Base-by-base conservation (phyloP, 2,113 vertebrate species). In the Lepidothrix coronata region DNA sequence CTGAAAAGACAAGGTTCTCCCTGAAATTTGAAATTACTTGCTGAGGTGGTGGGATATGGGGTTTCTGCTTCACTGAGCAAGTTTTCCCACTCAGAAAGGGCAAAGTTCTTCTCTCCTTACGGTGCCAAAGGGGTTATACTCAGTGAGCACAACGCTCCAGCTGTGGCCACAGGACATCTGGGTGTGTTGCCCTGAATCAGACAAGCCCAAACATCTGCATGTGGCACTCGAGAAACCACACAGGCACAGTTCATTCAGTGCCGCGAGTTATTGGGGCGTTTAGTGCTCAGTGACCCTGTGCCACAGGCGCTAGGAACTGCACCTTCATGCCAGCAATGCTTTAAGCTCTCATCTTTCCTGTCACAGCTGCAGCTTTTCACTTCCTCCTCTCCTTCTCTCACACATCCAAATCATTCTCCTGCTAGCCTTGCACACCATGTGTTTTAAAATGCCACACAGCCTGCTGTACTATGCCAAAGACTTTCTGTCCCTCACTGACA, bases 371-470 rank as follows among this genome's bases (percentile, higher is more conserved):
- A 68, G 79, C 78, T 81, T 73, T 61, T 70, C 71, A 43, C 93
- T 80, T 62, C 95, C 79, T 79, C 89, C 74, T 11, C 16, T 0
- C n/a, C 93, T 62, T 65, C 87, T 16, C 86, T 74, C 62, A 75
- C 41, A 25, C 89, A 88, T 73, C 81, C 91, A 76, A 93, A 23
- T 48, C 70, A 43, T 57, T 54, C 92, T 82, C 66, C 87, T 22
- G 71, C 71, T 76, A 80, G 71, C 94, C 93, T 51, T 80, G 95
- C 78, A 88, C 71, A 58, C 89, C 92, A 94, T 89, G 94, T 95
- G 95, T 85, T 95, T 63, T 20, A 94, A 95, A 95, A 95, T 94
- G 93, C 82, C 95, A 93, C 75, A 5, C 82, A 74, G 92, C 85
- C 75, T 93, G 92, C 92, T 86, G 35, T 59, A 30, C 88, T 52